Conservation (phyloP, 2,888 invertebrate genomes). For the Molorchus minor region DNA sequence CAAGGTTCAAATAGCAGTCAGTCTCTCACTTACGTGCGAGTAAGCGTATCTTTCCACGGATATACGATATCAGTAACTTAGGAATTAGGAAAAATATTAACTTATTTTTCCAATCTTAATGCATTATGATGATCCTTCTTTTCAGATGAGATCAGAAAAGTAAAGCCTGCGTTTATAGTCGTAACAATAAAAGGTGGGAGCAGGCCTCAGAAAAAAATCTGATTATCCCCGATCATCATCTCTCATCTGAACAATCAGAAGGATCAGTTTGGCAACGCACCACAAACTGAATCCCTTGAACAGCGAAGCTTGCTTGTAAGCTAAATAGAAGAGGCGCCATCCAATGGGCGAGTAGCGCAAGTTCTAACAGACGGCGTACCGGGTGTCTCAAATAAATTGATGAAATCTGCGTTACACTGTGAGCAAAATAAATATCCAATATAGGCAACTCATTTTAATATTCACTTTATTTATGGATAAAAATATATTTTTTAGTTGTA, state of each 20-base stretch:
- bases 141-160: slow-evolving; percentile 47
- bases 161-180: slow-evolving; percentile 45
- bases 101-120: background rate
- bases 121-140: slow-evolving; percentile 29
- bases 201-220: slow-evolving; percentile 48
- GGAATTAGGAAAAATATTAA: no score
- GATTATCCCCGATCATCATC: slow-evolving; percentile 48
- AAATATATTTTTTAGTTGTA: no score
- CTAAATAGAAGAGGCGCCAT: slow-evolving; percentile 34
- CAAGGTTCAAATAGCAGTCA: no score
- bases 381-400: background rate
- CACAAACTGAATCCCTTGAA: background rate
- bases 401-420: background rate
- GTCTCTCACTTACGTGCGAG: no score
- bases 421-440: background rate
- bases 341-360: no score
- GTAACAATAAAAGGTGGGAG: slow-evolving; percentile 48
- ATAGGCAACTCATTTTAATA: background rate
- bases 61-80: no score
- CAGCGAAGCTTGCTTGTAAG: background rate
- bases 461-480: background rate
- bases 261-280: slow-evolving; percentile 38
- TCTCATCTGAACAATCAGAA: slow-evolving; percentile 51
- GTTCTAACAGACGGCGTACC: no score
- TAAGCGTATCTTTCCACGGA: no score